Percentiles rank a stretch among this genome's conserved stretches.
phyloP scores from a whole-genome alignment of 1,140 invertebrate species.

The Papilio helenus region DNA sequence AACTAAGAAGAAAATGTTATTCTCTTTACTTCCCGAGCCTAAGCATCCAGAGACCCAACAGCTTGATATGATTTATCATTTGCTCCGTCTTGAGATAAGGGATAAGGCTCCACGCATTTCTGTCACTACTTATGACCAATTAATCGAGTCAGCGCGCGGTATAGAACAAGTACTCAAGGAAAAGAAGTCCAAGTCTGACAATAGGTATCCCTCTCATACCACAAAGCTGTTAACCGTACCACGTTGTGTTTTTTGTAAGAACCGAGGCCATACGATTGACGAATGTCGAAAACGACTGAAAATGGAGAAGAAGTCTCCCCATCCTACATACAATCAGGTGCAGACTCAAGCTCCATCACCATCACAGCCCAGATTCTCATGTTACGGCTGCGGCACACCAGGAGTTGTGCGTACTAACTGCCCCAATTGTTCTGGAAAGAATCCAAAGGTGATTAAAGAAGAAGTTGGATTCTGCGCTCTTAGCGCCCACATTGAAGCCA shows the following conservation, averaged over 20 bases:
- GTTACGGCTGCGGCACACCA: constrained; percentile 50
- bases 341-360: constrained; percentile 40
- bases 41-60: constrained; percentile 43
- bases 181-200: background rate
- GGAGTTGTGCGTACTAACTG: constrained; percentile 47
- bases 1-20: constrained; percentile 40
- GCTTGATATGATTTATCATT: constrained; percentile 48
- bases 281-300: constrained; percentile 36
- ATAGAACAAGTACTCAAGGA: constrained; percentile 32
- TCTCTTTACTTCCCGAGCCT: constrained; percentile 42
- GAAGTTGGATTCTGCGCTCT: constrained; percentile 27
- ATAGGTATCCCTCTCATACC: background rate
- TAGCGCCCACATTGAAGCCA: background rate
- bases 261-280: constrained; percentile 39
- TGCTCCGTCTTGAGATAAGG: constrained; percentile 37
- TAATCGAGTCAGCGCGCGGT: constrained; percentile 31
- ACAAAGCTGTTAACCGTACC: background rate
- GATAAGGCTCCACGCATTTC: constrained; percentile 39
- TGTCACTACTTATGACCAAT: constrained; percentile 38
- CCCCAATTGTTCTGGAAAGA: constrained; percentile 32
- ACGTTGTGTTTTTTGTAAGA: constrained; percentile 39
- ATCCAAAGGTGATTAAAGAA: background rate
- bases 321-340: background rate
- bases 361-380: constrained; percentile 41
- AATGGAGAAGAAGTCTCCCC: background rate